Base-by-base conservation (phyloP, 1,140 invertebrate genomes). In the Mercenaria mercenaria region DNA sequence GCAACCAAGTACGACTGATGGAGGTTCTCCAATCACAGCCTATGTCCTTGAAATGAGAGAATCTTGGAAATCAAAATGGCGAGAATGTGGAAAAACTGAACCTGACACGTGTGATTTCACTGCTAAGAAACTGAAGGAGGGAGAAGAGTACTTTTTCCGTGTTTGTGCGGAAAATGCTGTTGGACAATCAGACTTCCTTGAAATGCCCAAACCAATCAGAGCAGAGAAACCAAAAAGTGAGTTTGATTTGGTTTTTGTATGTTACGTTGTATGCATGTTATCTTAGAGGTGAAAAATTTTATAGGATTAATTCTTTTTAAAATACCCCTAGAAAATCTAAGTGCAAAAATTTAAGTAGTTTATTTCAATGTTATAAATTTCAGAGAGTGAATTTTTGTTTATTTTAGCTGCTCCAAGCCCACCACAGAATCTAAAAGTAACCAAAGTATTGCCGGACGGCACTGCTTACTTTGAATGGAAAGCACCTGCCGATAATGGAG, bases 141-240 rank as follows among this genome's bases (percentile, higher is more conserved):
- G 91, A 64, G 98, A 99, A 94, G 99, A 99, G 96, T 99, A 99
- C 94, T 97, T 99, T 93, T 99, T 99, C 97, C 96, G 99, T 74
- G 97, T 99, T 0, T 98, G 98, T 94, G 99, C 99, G 0, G 97
- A 99, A 95, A 99, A 99, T 96, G 98, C 99, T 6, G 99, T 99
- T 95, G 99, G 99, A 37, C 96, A 98, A 81, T 99, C 98, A 34
- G 98, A 99, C 91, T 97, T 99, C 2, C 99, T 93, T 98, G 99
- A 92, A 97, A 97, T 92, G 0, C 98, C 98, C 11, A 97, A 97
- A 29, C 95, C 98, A 32, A 97, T 99, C 20, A 97, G 97, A 52
- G 99, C 98, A 56, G 98, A 98, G 95, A 97, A 97, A 37, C 97
- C 97, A 52, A 94, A 95, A 83, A 94, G 94, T 93, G 91, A 92